Evolutionary conservation across 2,888 invertebrate genomes (phyloP), one percentile per base, ranked within the genome.

Genomic region (Petrophora chlorosata): DNA sequence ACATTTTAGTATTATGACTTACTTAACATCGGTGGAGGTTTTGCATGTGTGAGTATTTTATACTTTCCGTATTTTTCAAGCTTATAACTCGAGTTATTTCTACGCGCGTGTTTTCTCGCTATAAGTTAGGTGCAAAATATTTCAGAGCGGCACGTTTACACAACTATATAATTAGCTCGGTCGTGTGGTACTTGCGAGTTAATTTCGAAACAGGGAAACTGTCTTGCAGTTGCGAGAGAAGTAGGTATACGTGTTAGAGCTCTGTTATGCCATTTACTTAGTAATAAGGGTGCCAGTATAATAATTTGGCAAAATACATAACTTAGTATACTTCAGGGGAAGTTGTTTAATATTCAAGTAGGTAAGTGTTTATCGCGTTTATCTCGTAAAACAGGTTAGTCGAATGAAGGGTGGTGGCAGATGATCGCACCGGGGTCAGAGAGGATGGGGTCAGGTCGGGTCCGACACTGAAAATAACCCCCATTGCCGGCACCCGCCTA

Each of bases 381-480:
- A 77, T 79, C 70, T 73, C 72, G 68, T 78, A 77, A 81, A 83
- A 84, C 85, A 81, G 82, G 85, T 85, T 85, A 77, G 73, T 70
- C 67, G 76, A 78, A 77, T 75, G 78, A 82, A 80, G 77, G 83
- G 82, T 74, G 81, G 72, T 67, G 69, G 60, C 68, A 76, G 76
- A 80, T 78, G 76, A 81, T 78, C 72, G 78, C 65, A 67, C 60
- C 74, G 78, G 76, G 87, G 86, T 84, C 85, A 84, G 66, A 82
- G 67, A 76, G 81, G 76, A 70, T 69, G 68, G 76, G 85, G 84
- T 82, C 82, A 79, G 80, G 78, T 76, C 76, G 76, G 79, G 80
- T 73, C 78, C 69, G 66, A 68, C 73, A 67, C 67, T 73, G 71
- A 77, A 77, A 83, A 78, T 80, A 79, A 84, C 79, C 79, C 79